These are phyloP conservation scores for Bos javanicus DNA, from an alignment of 2,113 vertebrate genomes.

Conservation along the genomic window DNA sequence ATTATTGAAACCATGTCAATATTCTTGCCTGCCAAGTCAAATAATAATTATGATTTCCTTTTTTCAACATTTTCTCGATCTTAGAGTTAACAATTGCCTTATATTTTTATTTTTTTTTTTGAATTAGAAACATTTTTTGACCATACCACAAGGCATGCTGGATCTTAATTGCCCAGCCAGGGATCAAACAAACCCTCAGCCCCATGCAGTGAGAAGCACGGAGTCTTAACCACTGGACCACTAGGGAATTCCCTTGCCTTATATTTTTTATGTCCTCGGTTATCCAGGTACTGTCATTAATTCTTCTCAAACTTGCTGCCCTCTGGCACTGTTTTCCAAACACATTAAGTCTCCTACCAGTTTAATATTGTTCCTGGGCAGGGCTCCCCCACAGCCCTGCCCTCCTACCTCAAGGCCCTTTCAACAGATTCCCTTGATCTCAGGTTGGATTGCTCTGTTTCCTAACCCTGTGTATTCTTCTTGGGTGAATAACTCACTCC, in stretches of 20 bases:
- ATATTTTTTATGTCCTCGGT: background rate
- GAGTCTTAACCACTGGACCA: background rate
- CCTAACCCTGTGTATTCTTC: background rate
- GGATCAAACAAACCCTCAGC: background rate
- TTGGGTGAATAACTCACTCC: background rate
- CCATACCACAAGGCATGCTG: background rate
- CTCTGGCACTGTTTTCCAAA: background rate
- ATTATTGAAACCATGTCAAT: background rate
- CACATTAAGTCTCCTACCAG: background rate
- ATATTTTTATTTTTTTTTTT: background rate
- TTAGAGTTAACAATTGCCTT: background rate
- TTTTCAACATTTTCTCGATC: background rate
- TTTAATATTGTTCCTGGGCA: background rate
- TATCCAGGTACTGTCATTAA: background rate
- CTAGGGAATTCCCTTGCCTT: background rate
- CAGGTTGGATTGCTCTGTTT: background rate
- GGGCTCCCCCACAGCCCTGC: rapidly evolving
- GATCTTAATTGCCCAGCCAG: background rate
- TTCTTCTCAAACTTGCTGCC: background rate
- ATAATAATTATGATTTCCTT: background rate
- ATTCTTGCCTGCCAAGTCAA: background rate
- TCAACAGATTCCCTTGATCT: background rate
- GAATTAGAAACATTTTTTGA: background rate
- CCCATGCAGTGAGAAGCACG: background rate
- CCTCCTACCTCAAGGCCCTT: background rate